Conservation (phyloP, 2,888 invertebrate species). For the Drosophila birchii region DNA sequence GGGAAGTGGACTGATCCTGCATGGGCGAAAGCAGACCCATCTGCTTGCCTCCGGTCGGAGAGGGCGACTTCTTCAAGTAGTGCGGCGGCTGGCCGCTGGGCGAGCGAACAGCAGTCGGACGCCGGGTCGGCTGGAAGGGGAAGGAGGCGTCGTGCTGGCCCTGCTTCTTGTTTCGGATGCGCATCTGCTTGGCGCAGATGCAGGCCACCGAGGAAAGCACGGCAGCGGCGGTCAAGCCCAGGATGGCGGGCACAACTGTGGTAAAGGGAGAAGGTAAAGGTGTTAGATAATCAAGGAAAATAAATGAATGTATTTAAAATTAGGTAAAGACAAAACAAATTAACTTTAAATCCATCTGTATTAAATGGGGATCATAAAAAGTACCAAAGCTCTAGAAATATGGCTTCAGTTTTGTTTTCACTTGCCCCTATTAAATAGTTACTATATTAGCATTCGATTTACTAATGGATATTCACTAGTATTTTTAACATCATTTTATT, state of each 20-base stretch:
- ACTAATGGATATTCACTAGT: too few species aligned
- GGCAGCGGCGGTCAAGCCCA: constrained; percentile 84
- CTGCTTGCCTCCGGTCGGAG: constrained; percentile 88
- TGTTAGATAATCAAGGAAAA: neutral
- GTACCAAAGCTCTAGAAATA: neutral
- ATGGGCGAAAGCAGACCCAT: constrained; percentile 82
- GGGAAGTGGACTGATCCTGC: constrained; percentile 83
- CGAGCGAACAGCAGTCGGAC: constrained; percentile 90
- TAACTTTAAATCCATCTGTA: too few species aligned
- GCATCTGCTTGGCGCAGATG: constrained; percentile 83
- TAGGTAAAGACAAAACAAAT: neutral
- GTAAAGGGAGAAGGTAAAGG: too few species aligned
- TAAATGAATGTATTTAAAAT: neutral
- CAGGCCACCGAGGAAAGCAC: constrained; percentile 84
- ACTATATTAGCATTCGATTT: neutral
- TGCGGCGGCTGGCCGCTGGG: constrained; percentile 92
- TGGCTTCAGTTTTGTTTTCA: neutral
- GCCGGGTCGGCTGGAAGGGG: constrained; percentile 84
- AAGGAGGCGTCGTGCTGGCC: constrained; percentile 83
- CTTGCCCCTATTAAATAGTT: neutral
- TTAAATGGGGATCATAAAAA: neutral
- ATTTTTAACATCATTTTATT: too few species aligned
- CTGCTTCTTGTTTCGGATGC: constrained; percentile 83
- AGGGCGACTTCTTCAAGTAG: constrained; percentile 96
- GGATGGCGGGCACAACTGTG: constrained; percentile 84